phyloP scores from a whole-genome alignment of 2,797 vertebrate genomes.

The Allobates femoralis region DNA sequence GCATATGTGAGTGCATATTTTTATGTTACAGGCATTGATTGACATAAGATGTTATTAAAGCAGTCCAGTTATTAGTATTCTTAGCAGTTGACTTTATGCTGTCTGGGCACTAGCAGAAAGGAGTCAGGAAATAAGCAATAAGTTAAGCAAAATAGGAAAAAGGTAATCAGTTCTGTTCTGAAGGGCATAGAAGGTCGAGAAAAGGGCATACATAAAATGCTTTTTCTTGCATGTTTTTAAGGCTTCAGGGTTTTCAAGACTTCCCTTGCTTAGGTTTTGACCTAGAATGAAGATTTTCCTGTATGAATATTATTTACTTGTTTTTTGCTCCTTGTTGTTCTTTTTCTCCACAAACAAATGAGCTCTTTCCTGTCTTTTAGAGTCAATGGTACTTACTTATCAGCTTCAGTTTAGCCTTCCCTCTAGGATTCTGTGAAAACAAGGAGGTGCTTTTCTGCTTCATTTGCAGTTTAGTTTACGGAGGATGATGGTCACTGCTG shows the following conservation, averaged over 20 bases:
- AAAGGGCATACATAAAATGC: slow-evolving; percentile 16
- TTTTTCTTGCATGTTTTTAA: slow-evolving; percentile 44
- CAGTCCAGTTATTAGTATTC: neutral
- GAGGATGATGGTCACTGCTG: slow-evolving; percentile 1
- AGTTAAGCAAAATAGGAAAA: slow-evolving; percentile 46
- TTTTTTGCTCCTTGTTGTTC: slow-evolving; percentile 51
- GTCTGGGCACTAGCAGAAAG: slow-evolving; percentile 12
- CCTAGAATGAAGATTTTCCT: slow-evolving; percentile 45
- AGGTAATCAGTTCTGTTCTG: slow-evolving; percentile 18
- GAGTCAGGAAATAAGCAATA: slow-evolving; percentile 28
- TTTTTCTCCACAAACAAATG: slow-evolving; percentile 38
- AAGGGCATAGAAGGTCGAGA: neutral
- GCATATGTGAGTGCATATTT: neutral
- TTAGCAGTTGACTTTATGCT: neutral
- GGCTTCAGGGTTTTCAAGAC: slow-evolving; percentile 16
- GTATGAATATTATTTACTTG: slow-evolving; percentile 54
- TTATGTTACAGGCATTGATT: neutral
- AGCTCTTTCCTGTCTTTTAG: slow-evolving; percentile 23
- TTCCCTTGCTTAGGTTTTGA: slow-evolving; percentile 35
- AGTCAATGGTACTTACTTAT: slow-evolving; percentile 71
- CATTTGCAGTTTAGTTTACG: slow-evolving; percentile 44
- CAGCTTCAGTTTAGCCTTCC: slow-evolving; percentile 68
- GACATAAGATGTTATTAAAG: neutral
- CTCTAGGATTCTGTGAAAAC: slow-evolving; percentile 65
- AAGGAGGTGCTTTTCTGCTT: slow-evolving; percentile 70